Conservation (phyloP, 64 coral and sea anemone species). For the Actinia equina region DNA sequence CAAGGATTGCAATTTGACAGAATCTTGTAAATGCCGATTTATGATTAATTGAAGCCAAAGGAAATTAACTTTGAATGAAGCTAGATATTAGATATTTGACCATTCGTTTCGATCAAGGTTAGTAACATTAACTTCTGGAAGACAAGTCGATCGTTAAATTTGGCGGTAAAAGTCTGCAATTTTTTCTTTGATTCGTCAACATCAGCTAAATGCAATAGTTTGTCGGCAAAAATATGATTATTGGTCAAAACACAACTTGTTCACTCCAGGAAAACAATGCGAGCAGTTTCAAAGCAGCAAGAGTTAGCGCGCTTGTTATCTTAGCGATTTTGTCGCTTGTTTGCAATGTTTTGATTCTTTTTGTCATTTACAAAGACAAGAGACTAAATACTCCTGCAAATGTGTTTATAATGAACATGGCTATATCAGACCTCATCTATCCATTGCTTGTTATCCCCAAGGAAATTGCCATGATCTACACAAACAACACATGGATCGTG, state of each 20-base stretch:
- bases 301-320: background rate
- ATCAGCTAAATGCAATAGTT: too few species aligned
- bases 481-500: constrained; percentile 30
- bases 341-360: constrained; percentile 46
- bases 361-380: constrained; percentile 37
- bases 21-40: too few species aligned
- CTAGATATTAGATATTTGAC: too few species aligned
- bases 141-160: too few species aligned
- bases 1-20: too few species aligned
- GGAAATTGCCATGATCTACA: constrained; percentile 30
- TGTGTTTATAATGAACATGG: constrained; percentile 65
- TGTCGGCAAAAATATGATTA: background rate
- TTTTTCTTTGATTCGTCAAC: too few species aligned
- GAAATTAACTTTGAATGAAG: too few species aligned
- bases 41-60: too few species aligned
- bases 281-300: background rate
- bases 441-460: constrained; percentile 47
- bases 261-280: background rate
- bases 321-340: constrained; percentile 41
- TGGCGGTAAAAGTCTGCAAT: too few species aligned
- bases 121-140: too few species aligned
- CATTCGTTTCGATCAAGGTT: too few species aligned
- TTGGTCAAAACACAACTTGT: background rate
- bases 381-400: constrained; percentile 48
- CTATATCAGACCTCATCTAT: constrained; percentile 58